Evolutionary conservation across 2,113 vertebrate genomes (phyloP).

Genomic region (Vidua chalybeata): DNA sequence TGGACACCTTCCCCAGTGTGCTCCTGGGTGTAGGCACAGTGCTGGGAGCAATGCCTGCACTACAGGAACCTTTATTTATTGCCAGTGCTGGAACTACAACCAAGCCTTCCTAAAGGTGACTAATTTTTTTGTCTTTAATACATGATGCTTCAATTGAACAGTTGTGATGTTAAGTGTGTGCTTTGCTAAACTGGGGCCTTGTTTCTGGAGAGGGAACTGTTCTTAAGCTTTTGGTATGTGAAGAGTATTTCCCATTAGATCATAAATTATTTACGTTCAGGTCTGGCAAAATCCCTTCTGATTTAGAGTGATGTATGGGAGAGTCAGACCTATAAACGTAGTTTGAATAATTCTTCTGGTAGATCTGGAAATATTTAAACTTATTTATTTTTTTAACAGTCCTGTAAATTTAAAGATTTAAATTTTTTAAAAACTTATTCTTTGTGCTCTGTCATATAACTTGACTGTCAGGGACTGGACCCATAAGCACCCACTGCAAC

Average conservation of each 20-base stretch:
- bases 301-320: constrained; percentile 46
- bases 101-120: not conserved
- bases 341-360: constrained; percentile 61
- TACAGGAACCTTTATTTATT: not conserved
- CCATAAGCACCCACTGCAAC: not conserved
- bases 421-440: not conserved
- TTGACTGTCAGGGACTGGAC: not conserved
- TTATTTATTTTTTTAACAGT: constrained; percentile 1
- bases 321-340: constrained; percentile 42
- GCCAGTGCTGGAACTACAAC: not conserved
- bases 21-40: not conserved
- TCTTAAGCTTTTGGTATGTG: not conserved
- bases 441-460: not conserved
- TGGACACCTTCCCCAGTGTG: not conserved
- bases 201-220: not conserved
- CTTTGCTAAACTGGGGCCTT: not conserved
- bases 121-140: not conserved
- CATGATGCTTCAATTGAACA: fast-evolving
- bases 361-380: constrained; percentile 63
- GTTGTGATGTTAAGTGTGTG: not conserved
- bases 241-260: constrained; percentile 25
- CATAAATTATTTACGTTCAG: constrained; percentile 2
- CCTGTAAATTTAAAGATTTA: constrained; percentile 36
- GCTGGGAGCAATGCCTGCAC: not conserved
- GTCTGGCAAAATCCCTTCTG: constrained; percentile 25